A percentile compares a stretch with the other conserved stretches of the same genome.
These are phyloP conservation scores for Poeciliopsis gracilis DNA, from an alignment of 2,797 vertebrate species.

Conservation along the genomic window DNA sequence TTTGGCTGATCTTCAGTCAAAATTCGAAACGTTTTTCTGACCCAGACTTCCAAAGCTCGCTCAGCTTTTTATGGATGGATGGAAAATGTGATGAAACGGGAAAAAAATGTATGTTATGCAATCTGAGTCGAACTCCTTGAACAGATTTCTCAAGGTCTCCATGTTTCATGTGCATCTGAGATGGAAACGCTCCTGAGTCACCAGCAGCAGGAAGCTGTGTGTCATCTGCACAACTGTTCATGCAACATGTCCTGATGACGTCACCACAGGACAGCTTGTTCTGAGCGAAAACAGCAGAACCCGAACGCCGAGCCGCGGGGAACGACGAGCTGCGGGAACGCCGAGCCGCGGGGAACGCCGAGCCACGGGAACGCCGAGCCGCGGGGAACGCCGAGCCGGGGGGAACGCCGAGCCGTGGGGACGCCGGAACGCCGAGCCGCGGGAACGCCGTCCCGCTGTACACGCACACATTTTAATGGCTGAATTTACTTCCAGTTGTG, in stretches of 20 bases:
- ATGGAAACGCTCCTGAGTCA: too few relatives aligned
- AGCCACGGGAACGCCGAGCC: background rate
- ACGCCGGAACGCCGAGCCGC: background rate
- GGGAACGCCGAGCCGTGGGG: background rate
- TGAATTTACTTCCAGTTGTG: too few relatives aligned
- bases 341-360: background rate
- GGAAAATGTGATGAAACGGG: background rate
- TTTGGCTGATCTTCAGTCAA: background rate
- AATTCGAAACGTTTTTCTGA: background rate
- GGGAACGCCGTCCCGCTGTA: too few relatives aligned
- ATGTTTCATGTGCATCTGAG: background rate
- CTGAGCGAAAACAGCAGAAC: background rate
- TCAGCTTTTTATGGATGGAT: background rate
- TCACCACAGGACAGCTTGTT: background rate
- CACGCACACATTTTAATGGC: too few relatives aligned
- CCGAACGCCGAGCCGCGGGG: background rate
- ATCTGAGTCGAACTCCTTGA: background rate
- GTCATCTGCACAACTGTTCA: background rate
- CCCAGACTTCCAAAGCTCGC: background rate
- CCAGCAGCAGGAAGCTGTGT: background rate
- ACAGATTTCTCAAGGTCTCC: background rate
- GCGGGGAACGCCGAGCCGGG: background rate
- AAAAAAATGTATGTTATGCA: background rate
- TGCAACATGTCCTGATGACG: background rate
- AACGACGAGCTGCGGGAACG: background rate